Conservation (phyloP, 2,797 vertebrate genomes). For the Nasua narica region DNA sequence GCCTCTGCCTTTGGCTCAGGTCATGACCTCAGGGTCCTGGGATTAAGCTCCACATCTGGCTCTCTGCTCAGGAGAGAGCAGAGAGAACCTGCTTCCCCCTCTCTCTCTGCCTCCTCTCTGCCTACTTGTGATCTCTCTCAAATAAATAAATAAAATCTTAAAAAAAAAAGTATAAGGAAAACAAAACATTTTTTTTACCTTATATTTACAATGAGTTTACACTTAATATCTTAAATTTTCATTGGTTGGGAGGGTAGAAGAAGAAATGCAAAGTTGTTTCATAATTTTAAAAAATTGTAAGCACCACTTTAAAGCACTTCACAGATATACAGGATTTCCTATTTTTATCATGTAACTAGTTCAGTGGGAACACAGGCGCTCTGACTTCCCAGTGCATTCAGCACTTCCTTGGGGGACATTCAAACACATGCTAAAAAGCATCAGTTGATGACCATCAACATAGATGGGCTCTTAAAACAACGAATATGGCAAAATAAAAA, state of each 20-base stretch:
- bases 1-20: too few relatives aligned
- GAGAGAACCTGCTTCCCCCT: too few relatives aligned
- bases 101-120: too few relatives aligned
- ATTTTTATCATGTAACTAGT: background rate
- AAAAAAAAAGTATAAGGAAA: background rate
- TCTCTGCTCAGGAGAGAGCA: too few relatives aligned
- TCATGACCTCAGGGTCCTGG: too few relatives aligned
- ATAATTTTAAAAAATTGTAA: background rate
- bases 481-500: background rate
- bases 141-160: too few relatives aligned
- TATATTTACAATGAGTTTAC: background rate
- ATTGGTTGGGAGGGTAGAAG: background rate
- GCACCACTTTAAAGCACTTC: conserved; percentile 6
- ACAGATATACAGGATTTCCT: background rate
- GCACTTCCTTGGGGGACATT: background rate
- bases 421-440: background rate
- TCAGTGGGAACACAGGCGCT: background rate
- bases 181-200: background rate
- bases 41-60: too few relatives aligned
- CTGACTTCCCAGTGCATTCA: background rate
- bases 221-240: background rate
- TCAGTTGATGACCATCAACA: background rate
- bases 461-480: background rate
- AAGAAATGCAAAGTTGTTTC: background rate
- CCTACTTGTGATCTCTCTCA: too few relatives aligned